Evolutionary conservation across 1,140 invertebrate species (phyloP).

Genomic region (Archivesica marissinica): DNA sequence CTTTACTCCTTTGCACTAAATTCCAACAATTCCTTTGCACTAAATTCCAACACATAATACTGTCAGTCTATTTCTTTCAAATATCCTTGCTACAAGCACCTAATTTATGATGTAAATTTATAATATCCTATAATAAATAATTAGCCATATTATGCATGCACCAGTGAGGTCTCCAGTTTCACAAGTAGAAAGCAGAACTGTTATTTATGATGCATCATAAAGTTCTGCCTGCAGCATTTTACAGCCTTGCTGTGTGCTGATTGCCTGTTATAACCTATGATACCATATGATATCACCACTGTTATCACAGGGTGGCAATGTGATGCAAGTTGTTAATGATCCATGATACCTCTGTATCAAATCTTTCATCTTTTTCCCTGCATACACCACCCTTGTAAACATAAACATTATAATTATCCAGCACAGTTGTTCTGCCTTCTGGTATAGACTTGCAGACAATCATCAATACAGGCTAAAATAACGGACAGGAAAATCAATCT

Average conservation of each 20-base stretch:
- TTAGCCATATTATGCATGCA: conserved; percentile 22
- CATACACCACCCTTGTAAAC: too few relatives aligned
- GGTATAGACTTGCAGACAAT: background rate
- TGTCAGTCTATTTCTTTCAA: too few relatives aligned
- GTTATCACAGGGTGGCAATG: conserved; percentile 11
- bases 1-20: too few relatives aligned
- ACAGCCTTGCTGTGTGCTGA: background rate
- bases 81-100: too few relatives aligned
- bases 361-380: background rate
- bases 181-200: too few relatives aligned
- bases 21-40: too few relatives aligned
- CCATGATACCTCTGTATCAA: background rate
- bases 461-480: conserved; percentile 2
- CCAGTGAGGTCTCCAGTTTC: background rate
- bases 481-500: background rate
- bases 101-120: too few relatives aligned
- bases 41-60: too few relatives aligned
- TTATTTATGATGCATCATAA: background rate
- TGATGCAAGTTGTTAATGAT: conserved; percentile 12
- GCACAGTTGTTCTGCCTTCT: background rate
- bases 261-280: conserved; percentile 15
- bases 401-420: background rate
- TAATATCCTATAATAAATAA: conserved; percentile 8
- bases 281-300: background rate
- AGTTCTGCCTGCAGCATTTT: background rate